Percentiles rank a stretch among this genome's conserved stretches.
These are phyloP conservation scores for Heliothis peltigera DNA, from an alignment of 2,888 invertebrate species.

Conservation along the genomic window DNA sequence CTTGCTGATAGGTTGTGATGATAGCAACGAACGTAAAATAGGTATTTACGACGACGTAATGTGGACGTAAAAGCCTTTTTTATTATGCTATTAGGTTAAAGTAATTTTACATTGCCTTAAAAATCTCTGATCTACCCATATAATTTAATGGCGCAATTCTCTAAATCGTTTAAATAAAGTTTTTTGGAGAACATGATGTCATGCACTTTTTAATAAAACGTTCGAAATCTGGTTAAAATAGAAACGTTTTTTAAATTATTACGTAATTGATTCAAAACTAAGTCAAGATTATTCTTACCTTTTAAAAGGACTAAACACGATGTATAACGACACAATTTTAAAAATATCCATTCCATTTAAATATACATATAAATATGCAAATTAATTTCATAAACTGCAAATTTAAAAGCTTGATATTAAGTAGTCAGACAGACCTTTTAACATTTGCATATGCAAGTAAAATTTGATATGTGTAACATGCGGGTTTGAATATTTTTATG, in stretches of 20 bases:
- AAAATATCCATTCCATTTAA: neutral
- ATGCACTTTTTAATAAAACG: too few relatives aligned
- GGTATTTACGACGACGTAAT: neutral
- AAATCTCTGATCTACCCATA: neutral
- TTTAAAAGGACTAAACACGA: neutral
- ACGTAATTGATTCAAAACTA: neutral
- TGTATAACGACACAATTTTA: neutral
- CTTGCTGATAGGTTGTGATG: conserved; percentile 4
- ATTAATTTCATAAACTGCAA: conserved; percentile 6
- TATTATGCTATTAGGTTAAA: neutral
- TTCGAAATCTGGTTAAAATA: too few relatives aligned
- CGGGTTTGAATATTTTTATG: too few relatives aligned
- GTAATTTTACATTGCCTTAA: neutral
- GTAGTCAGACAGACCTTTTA: conserved; percentile 4
- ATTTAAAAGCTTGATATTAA: conserved; percentile 3
- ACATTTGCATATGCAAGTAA: neutral
- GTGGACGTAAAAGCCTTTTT: neutral
- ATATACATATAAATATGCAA: neutral
- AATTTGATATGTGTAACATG: neutral
- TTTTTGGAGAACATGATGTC: too few relatives aligned
- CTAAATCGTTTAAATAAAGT: too few relatives aligned
- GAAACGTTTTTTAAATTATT: too few relatives aligned
- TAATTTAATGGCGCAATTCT: neutral
- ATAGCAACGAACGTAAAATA: neutral
- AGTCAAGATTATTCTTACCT: neutral